Evolutionary conservation across 2,797 vertebrate genomes (phyloP).

Genomic region (Sebastes steindachneri): DNA sequence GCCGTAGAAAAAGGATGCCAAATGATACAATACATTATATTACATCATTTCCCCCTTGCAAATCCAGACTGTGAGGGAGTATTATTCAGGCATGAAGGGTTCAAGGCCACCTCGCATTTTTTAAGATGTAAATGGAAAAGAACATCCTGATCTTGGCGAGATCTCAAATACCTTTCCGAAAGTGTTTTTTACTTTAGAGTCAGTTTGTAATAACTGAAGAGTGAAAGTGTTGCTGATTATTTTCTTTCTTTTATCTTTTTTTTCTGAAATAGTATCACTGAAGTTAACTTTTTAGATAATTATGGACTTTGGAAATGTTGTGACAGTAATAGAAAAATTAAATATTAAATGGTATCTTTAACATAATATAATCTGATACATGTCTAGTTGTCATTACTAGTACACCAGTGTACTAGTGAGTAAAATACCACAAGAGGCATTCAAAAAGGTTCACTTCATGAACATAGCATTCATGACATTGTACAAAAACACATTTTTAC

Average conservation of each 20-base stretch:
- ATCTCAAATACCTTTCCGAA: slow-evolving; percentile 52
- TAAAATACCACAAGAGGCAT: slow-evolving; percentile 33
- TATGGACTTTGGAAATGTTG: slow-evolving; percentile 40
- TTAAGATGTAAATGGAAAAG: slow-evolving; percentile 85
- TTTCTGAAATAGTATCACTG: slow-evolving; percentile 9
- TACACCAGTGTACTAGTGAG: slow-evolving; percentile 68
- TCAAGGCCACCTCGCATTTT: slow-evolving; percentile 85
- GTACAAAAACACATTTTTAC: slow-evolving; percentile 28
- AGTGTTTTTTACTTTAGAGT: slow-evolving; percentile 5
- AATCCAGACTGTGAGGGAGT: slow-evolving; percentile 73
- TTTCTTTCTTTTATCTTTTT: slow-evolving; percentile 7
- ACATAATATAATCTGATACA: slow-evolving; percentile 25
- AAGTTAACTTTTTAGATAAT: slow-evolving; percentile 29
- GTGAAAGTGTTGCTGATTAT: neutral
- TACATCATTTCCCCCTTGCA: slow-evolving; percentile 48
- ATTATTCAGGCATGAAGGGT: slow-evolving; percentile 64
- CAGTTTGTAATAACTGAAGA: slow-evolving; percentile 35
- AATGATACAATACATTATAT: slow-evolving; percentile 48
- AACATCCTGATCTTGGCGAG: slow-evolving; percentile 85
- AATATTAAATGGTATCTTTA: slow-evolving; percentile 45
- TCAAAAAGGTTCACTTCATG: slow-evolving; percentile 14
- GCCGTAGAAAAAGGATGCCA: slow-evolving; percentile 11
- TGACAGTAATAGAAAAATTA: slow-evolving; percentile 30
- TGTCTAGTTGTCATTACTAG: slow-evolving; percentile 43
- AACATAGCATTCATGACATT: slow-evolving; percentile 23